Percentiles rank a stretch among this genome's conserved stretches.
phyloP scores from a whole-genome alignment of 2,797 vertebrate genomes.

The Podarcis siculus region DNA sequence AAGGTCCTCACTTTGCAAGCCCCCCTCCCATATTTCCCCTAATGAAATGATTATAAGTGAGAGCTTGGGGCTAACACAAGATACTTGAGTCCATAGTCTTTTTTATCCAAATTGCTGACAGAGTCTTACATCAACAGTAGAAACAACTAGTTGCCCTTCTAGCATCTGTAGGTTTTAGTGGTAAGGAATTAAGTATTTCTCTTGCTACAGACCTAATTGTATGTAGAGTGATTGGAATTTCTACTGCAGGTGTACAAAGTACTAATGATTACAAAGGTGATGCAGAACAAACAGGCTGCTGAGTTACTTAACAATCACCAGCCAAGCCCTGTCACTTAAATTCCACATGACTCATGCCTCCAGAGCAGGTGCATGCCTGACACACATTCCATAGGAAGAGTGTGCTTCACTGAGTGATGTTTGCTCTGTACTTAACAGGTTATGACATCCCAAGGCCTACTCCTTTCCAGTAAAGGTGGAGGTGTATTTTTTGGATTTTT shows the following conservation, averaged over 20 bases:
- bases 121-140: not conserved
- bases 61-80: not conserved
- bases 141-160: not conserved
- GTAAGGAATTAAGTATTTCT: slow-evolving; percentile 43
- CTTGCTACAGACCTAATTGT: slow-evolving; percentile 52
- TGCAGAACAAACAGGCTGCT: not conserved
- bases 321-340: slow-evolving; percentile 20
- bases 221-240: slow-evolving; percentile 61
- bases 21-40: not conserved
- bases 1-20: not conserved
- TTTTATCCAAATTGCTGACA: not conserved
- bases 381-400: accelerated
- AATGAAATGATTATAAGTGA: not conserved
- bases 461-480: not conserved
- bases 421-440: slow-evolving; percentile 4
- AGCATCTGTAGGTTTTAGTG: slow-evolving; percentile 47
- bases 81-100: not conserved
- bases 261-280: slow-evolving; percentile 38
- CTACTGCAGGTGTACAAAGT: slow-evolving; percentile 61
- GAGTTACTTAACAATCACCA: slow-evolving; percentile 10
- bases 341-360: not conserved
- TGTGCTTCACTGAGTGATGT: not conserved
- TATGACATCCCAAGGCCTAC: accelerated
- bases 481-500: not conserved
- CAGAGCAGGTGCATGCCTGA: not conserved